Evolutionary conservation across 2,888 invertebrate genomes (phyloP).

Genomic region (Plebejus melissa): DNA sequence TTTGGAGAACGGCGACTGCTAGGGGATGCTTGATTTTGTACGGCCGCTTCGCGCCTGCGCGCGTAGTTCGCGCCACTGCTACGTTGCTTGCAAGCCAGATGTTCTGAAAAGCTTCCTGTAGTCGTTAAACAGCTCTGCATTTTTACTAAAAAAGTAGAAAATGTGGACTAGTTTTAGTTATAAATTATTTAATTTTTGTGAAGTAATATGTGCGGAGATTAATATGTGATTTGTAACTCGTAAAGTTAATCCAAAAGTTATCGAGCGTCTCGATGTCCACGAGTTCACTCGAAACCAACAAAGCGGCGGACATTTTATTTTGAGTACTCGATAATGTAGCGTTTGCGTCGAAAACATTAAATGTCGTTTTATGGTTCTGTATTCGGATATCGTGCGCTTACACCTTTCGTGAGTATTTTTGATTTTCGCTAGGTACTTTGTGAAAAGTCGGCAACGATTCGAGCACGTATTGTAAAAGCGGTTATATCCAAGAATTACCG

Average conservation of each 20-base stretch:
- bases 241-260: constrained; percentile 62
- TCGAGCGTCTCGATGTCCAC: constrained; percentile 77
- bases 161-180: constrained; percentile 67
- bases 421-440: constrained; percentile 48
- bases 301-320: constrained; percentile 81
- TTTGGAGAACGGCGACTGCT: constrained; percentile 64
- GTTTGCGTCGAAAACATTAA: constrained; percentile 75
- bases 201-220: constrained; percentile 61
- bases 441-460: constrained; percentile 49
- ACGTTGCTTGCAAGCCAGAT: constrained; percentile 77
- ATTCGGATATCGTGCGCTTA: constrained; percentile 74
- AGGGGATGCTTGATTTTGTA: constrained; percentile 66
- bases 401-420: constrained; percentile 75
- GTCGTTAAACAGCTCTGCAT: constrained; percentile 65
- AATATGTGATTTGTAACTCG: constrained; percentile 64
- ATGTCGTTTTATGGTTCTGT: constrained; percentile 77
- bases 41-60: constrained; percentile 74
- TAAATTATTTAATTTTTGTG: constrained; percentile 61
- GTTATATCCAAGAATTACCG: constrained; percentile 60
- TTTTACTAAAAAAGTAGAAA: constrained; percentile 63
- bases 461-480: constrained; percentile 50
- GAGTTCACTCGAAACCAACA: constrained; percentile 78
- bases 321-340: constrained; percentile 80
- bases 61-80: constrained; percentile 79
- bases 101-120: constrained; percentile 78